Conservation (phyloP, 2,888 invertebrate species). For the Amphipyra tragopoginis region DNA sequence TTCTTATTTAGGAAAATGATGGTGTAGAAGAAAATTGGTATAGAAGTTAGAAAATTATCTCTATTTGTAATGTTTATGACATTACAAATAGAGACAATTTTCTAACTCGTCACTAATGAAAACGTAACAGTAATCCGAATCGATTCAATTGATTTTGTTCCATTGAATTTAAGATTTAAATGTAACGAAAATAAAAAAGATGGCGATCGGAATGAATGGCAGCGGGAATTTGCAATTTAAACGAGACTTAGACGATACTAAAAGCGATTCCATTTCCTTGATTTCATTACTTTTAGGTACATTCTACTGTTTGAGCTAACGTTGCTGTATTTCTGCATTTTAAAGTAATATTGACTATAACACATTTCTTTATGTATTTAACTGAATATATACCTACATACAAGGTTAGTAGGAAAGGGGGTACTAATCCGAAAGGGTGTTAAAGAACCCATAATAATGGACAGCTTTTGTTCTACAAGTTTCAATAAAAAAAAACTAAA, state of each 20-base stretch:
- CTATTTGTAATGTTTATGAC: too few relatives aligned
- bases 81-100: not conserved
- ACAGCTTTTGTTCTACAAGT: too few relatives aligned
- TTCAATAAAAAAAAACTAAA: too few relatives aligned
- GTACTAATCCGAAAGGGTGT: too few relatives aligned
- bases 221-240: slow-evolving; percentile 75
- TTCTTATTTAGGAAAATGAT: too few relatives aligned
- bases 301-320: slow-evolving; percentile 30
- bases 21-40: too few relatives aligned
- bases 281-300: slow-evolving; percentile 54
- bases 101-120: slow-evolving; percentile 3
- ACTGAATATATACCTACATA: too few relatives aligned
- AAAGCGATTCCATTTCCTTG: slow-evolving; percentile 64
- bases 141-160: slow-evolving; percentile 49
- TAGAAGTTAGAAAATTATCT: too few relatives aligned
- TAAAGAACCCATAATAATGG: too few relatives aligned
- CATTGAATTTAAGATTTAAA: slow-evolving; percentile 65
- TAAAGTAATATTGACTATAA: not conserved
- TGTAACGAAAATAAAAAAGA: slow-evolving; percentile 62
- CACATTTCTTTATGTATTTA: not conserved
- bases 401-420: too few relatives aligned
- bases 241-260: slow-evolving; percentile 64
- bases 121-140: slow-evolving; percentile 42
- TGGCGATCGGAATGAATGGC: slow-evolving; percentile 69
- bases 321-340: slow-evolving; percentile 2